Evolutionary conservation across 1,140 invertebrate species (phyloP), one percentile per base, ranked within the genome.

Genomic region (Thaumetopoea pityocampa): DNA sequence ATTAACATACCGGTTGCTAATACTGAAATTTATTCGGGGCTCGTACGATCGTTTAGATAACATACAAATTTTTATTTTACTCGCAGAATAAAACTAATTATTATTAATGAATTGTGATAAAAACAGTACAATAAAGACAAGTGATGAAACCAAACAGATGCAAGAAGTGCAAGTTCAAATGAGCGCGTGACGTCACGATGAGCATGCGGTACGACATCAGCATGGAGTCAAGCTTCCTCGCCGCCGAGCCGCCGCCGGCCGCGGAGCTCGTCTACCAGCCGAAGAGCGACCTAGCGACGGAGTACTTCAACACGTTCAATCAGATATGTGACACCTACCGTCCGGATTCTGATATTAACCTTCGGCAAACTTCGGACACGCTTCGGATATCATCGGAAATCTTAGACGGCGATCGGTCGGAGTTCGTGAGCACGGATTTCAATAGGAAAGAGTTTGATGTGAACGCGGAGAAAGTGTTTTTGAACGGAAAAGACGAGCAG

Each of bases 301-400:
- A 83, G 14, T 83, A 83, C 50, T 83, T 83, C 48, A 83, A 81
- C 49, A 79, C 79, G 0, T 83, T 83, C 56, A 83, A 62, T 19
- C 79, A 83, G 30, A 78, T 79, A 44, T 83, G 79, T 38, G 79
- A 81, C n/a, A 73, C 59, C 28, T 83, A 81, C 34, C 50, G 76
- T 1, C 33, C 56, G 3, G 76, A 80, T 0, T 55, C 69, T 8
- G 67, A 77, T n/a, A 36, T 63, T 4, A 64, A 77, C 5, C 42
- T 77, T 2, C 56, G 72, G 0, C 66, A 68, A 23, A 70, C 72
- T 2, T 79, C 78, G n/a, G 74, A 82, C 18, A 57, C 65, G 3
- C 34, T 83, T 10, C 53, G 79, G 9, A 38, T 80, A 0, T 57
- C 67, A 0, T 77, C 79, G 7, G 74, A 81, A 33, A 80, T 84